Evolutionary conservation across 2,888 invertebrate species (phyloP).

Genomic region (Calliopum simillimum): DNA sequence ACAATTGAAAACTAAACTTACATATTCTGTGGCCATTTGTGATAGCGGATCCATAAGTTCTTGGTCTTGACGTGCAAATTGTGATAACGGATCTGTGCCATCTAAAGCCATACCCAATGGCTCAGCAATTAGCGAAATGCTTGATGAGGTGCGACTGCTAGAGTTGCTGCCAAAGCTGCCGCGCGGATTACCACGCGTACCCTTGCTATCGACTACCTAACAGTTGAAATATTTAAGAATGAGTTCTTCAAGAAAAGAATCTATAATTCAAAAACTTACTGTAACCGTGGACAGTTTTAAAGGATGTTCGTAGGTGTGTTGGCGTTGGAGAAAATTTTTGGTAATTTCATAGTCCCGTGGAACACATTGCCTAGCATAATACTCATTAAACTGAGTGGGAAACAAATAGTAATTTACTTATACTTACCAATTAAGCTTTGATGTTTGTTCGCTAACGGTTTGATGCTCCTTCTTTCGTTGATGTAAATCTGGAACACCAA

Average conservation of each 20-base stretch:
- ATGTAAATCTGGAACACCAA: too few relatives aligned
- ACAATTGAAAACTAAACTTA: constrained; percentile 45
- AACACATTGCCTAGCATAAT: constrained; percentile 57
- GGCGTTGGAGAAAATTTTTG: constrained; percentile 55
- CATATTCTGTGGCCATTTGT: constrained; percentile 70
- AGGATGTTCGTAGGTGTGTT: constrained; percentile 71
- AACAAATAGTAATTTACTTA: not conserved
- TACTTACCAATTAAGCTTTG: not conserved
- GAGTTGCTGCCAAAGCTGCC: constrained; percentile 64
- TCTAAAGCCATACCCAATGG: constrained; percentile 72
- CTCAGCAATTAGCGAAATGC: constrained; percentile 68
- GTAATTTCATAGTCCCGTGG: constrained; percentile 56
- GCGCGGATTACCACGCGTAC: constrained; percentile 65
- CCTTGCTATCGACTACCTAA: constrained; percentile 71
- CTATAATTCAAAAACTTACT: constrained; percentile 51
- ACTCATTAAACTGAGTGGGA: not conserved
- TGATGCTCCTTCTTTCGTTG: too few relatives aligned
- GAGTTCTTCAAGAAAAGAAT: not conserved
- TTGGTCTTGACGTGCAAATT: constrained; percentile 73
- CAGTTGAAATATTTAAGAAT: constrained; percentile 5
- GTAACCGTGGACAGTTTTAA: constrained; percentile 70
- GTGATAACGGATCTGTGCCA: constrained; percentile 80
- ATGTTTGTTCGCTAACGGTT: not conserved
- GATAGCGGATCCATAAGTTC: constrained; percentile 74
- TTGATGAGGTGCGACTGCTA: constrained; percentile 70